Evolutionary conservation across 1,140 invertebrate genomes (phyloP).

Genomic region (Tigriopus japonicus): DNA sequence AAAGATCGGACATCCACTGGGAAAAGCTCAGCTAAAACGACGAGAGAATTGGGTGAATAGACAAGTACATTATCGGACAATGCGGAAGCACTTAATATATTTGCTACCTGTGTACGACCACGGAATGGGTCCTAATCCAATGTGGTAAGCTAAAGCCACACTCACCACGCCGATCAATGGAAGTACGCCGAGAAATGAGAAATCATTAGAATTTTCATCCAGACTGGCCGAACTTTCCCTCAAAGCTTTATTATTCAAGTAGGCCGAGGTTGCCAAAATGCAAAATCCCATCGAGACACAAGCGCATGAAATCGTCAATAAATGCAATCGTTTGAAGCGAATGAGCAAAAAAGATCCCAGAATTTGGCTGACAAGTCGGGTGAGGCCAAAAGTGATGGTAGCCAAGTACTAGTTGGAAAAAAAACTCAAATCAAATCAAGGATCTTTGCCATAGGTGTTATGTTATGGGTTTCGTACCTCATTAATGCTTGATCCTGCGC

Average conservation of each 20-base stretch:
- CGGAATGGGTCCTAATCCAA: constrained; percentile 2
- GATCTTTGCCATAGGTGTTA: too few species aligned
- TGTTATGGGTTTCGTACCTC: background rate
- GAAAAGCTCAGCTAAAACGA: background rate
- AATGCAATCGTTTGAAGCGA: background rate
- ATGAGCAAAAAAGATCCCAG: background rate
- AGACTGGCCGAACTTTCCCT: background rate
- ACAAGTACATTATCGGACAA: too few species aligned
- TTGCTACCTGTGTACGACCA: background rate
- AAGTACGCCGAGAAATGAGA: background rate
- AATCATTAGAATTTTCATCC: too few species aligned
- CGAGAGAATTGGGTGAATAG: background rate
- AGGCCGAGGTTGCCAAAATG: background rate
- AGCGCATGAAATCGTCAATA: background rate
- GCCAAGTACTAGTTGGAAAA: background rate
- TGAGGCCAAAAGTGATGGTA: constrained; percentile 5
- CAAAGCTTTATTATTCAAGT: background rate
- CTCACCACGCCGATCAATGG: background rate
- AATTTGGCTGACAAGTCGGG: background rate
- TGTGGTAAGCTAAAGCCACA: background rate
- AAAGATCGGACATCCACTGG: background rate
- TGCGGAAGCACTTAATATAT: background rate
- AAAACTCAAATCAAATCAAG: background rate
- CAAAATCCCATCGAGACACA: background rate
- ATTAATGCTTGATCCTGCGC: background rate